Conservation (phyloP, 2,797 vertebrate genomes). For the Sphenodon punctatus region DNA sequence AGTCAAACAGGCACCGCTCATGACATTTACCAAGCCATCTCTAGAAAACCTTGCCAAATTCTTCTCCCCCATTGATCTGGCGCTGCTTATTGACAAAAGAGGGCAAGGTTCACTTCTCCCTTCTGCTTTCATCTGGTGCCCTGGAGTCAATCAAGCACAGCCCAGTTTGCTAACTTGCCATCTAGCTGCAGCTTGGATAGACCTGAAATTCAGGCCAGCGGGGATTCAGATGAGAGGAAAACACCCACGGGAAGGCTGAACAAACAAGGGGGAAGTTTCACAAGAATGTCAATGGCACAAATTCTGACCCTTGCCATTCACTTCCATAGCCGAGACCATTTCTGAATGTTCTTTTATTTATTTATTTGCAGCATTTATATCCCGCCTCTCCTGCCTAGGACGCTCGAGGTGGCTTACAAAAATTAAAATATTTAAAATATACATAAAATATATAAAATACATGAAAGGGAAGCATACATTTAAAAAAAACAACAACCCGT, state of each 20-base stretch:
- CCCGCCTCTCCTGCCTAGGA: too few relatives aligned
- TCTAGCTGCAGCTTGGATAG: accelerated
- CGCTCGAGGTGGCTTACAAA: too few relatives aligned
- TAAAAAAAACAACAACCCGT: too few relatives aligned
- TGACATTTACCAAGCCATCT: too few relatives aligned
- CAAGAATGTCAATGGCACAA: background rate
- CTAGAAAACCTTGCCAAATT: background rate
- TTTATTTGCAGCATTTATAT: too few relatives aligned
- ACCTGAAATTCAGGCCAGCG: background rate
- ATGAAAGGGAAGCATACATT: too few relatives aligned
- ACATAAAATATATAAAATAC: too few relatives aligned
- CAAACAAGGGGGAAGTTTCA: background rate
- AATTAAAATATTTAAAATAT: too few relatives aligned
- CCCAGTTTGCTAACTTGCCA: background rate
- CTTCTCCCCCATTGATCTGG: accelerated
- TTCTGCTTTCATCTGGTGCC: accelerated
- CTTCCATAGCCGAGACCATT: too few relatives aligned
- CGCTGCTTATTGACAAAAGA: background rate
- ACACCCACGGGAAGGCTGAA: background rate
- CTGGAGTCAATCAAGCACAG: accelerated
- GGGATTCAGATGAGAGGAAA: background rate
- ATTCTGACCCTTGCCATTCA: background rate
- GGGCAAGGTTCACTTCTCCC: accelerated
- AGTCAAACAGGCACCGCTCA: too few relatives aligned
- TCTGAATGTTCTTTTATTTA: too few relatives aligned